These are phyloP conservation scores for Cliona cf. orientalis DNA, from an alignment of 37 sponge, comb jelly and placozoan species.

Conservation along the genomic window DNA sequence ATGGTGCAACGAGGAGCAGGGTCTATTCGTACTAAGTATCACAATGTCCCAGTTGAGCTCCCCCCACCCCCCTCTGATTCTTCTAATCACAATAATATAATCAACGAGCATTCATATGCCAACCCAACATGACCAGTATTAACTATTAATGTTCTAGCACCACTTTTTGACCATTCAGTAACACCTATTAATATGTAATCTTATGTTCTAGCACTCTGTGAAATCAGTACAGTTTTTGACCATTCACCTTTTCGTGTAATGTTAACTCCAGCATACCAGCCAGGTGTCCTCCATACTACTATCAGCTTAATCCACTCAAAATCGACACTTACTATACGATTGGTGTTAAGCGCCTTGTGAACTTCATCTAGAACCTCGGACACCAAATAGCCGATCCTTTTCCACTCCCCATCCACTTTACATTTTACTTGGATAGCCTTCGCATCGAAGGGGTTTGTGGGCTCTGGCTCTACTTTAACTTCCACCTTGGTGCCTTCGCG, in stretches of 20 bases:
- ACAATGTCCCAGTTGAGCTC: neutral
- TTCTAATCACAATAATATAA: neutral
- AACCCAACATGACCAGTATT: neutral
- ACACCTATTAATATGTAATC: neutral
- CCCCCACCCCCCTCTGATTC: neutral
- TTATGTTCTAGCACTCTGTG: neutral
- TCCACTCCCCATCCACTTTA: neutral
- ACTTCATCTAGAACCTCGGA: neutral
- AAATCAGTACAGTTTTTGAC: neutral
- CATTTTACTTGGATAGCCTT: neutral
- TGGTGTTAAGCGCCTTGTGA: neutral
- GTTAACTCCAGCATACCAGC: neutral
- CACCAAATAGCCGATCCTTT: neutral
- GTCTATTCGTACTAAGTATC: neutral
- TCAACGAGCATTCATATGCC: conserved; percentile 30
- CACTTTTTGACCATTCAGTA: neutral
- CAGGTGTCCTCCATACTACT: neutral
- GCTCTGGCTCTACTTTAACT: neutral
- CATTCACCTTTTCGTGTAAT: neutral
- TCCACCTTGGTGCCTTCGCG: neutral
- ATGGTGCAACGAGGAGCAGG: neutral
- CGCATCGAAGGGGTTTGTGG: neutral
- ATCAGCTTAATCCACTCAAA: neutral
- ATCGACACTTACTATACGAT: neutral
- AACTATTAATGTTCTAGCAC: neutral